These are phyloP conservation scores for Noctua janthina DNA, from an alignment of 2,888 invertebrate genomes.

Conservation along the genomic window DNA sequence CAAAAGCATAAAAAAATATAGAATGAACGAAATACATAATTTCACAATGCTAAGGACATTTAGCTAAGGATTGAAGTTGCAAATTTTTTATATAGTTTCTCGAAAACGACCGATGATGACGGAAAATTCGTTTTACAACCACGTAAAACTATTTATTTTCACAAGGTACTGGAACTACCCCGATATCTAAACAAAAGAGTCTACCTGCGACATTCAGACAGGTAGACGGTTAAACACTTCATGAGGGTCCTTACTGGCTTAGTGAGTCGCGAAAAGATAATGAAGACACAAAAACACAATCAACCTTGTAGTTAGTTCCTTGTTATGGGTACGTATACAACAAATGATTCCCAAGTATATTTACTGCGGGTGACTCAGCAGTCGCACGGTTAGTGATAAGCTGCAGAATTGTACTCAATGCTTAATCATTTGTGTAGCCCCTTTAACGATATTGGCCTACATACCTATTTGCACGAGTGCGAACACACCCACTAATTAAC, in stretches of 20 bases:
- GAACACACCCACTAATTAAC: slow-evolving; percentile 54
- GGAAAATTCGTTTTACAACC: no score
- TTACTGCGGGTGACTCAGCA: slow-evolving; percentile 71
- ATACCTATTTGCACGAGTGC: slow-evolving; percentile 45
- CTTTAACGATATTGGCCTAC: slow-evolving; percentile 57
- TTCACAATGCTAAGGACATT: slow-evolving; percentile 9
- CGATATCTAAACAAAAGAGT: slow-evolving; percentile 27
- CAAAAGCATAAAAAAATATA: slow-evolving; percentile 6
- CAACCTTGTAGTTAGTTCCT: slow-evolving; percentile 65
- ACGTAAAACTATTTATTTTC: slow-evolving; percentile 1
- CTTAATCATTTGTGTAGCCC: slow-evolving; percentile 70
- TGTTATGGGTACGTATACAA: slow-evolving; percentile 60
- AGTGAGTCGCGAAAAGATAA: slow-evolving; percentile 58
- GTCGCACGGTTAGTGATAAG: slow-evolving; percentile 71
- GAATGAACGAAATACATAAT: slow-evolving; percentile 9
- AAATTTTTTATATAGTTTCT: neutral
- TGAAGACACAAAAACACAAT: slow-evolving; percentile 57
- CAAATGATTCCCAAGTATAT: slow-evolving; percentile 67
- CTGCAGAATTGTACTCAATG: slow-evolving; percentile 70
- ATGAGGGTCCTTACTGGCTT: slow-evolving; percentile 41
- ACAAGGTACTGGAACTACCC: slow-evolving; percentile 6
- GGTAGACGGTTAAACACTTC: slow-evolving; percentile 15
- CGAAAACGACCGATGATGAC: neutral
- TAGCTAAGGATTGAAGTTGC: neutral
- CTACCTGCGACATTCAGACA: slow-evolving; percentile 41